A percentile compares a stretch with the other conserved stretches of the same genome.
Evolutionary conservation across 2,888 invertebrate genomes (phyloP).

Genomic region (Sarcophaga variegata): DNA sequence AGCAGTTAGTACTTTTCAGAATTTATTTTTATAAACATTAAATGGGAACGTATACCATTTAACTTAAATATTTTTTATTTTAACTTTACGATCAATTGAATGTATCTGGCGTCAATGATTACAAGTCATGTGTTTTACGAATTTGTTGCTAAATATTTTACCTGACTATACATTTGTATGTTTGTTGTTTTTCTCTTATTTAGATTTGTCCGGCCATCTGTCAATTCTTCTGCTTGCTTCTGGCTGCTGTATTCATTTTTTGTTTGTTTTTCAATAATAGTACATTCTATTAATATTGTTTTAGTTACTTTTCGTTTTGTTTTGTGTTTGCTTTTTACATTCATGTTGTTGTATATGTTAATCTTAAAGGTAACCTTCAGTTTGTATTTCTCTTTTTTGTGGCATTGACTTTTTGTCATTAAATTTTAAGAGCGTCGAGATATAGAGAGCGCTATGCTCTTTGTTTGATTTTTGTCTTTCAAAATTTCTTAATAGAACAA

Average conservation of each 20-base stretch:
- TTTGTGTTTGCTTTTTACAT: constrained; percentile 24
- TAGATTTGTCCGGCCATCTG: constrained; percentile 12
- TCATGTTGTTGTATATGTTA: constrained; percentile 27
- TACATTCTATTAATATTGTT: constrained; percentile 22
- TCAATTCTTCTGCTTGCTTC: background rate
- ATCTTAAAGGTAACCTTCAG: constrained; percentile 55
- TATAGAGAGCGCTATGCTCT: background rate
- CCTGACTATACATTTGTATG: background rate
- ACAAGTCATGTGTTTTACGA: background rate
- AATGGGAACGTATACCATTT: too few species aligned
- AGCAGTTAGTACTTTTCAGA: too few species aligned
- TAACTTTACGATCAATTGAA: background rate
- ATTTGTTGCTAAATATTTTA: background rate
- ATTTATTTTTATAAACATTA: too few species aligned
- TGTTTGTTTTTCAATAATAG: background rate
- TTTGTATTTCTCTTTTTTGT: constrained; percentile 33
- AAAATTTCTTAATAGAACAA: constrained; percentile 45
- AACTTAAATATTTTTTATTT: background rate
- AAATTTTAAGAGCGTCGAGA: background rate
- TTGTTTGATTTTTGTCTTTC: background rate
- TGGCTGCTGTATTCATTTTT: background rate
- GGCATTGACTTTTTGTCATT: constrained; percentile 43
- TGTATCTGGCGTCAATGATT: background rate
- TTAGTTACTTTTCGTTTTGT: constrained; percentile 9
- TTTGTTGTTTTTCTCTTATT: background rate